These are phyloP conservation scores for Gallinago nigripennis DNA, from an alignment of 2,797 vertebrate species.

Conservation along the genomic window DNA sequence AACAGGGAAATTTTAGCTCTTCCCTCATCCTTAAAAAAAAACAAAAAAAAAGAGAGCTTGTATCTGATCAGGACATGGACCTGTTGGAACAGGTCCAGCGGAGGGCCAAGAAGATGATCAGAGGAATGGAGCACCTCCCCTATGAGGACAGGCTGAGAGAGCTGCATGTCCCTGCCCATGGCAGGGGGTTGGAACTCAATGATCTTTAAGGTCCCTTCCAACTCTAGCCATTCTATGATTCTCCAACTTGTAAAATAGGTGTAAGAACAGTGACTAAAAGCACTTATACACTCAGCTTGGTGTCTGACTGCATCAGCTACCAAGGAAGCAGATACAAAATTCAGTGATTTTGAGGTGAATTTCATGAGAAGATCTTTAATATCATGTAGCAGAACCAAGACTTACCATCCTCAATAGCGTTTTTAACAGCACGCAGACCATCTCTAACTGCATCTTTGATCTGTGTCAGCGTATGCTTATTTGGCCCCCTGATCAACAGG, in stretches of 20 bases:
- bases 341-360: conserved; percentile 64
- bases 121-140: too few relatives aligned
- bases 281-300: conserved; percentile 72
- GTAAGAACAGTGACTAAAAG: not conserved
- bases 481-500: conserved; percentile 90
- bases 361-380: not conserved
- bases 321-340: conserved; percentile 75
- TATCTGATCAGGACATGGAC: not conserved
- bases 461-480: conserved; percentile 95
- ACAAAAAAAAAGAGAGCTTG: not conserved
- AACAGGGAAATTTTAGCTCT: not conserved
- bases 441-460: conserved; percentile 96
- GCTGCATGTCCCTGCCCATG: too few relatives aligned
- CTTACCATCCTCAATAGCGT: conserved; percentile 95
- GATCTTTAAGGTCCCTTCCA: too few relatives aligned
- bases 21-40: not conserved
- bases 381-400: accelerated
- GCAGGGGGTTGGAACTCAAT: too few relatives aligned
- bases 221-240: too few relatives aligned
- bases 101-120: too few relatives aligned
- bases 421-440: conserved; percentile 93
- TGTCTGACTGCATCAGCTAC: conserved; percentile 77
- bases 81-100: too few relatives aligned
- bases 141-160: too few relatives aligned
- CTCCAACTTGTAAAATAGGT: not conserved